Evolutionary conservation across 23 tunicate genomes (phyloP).

Genomic region (Ascidia mentula): DNA sequence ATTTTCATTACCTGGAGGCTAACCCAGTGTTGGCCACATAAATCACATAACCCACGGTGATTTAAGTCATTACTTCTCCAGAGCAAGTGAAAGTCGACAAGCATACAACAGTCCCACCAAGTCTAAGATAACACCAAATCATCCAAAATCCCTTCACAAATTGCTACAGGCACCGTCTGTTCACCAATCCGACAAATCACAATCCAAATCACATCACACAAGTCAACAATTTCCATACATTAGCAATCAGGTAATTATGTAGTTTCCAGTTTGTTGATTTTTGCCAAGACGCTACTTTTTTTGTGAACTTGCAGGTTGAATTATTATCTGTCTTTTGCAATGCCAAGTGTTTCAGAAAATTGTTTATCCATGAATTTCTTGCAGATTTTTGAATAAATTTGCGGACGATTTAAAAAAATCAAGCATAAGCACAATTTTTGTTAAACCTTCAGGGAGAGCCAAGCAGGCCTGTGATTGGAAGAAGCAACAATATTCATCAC

Average conservation of each 20-base stretch:
- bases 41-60: too few species aligned
- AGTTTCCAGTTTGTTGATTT: too few species aligned
- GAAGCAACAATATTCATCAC: not conserved
- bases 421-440: too few species aligned
- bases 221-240: conserved; percentile 62
- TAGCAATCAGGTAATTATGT: conserved; percentile 19
- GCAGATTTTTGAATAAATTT: too few species aligned
- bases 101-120: not conserved
- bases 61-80: not conserved
- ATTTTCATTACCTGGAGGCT: too few species aligned
- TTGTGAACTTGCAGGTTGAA: too few species aligned
- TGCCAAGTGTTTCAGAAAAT: too few species aligned
- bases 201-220: conserved; percentile 10
- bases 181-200: not conserved
- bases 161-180: conserved; percentile 32
- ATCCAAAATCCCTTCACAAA: conserved; percentile 31
- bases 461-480: not conserved
- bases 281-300: too few species aligned
- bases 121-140: conserved; percentile 14
- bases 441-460: too few species aligned
- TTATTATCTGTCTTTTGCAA: too few species aligned
- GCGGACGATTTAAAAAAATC: not conserved
- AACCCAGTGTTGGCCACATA: too few species aligned
- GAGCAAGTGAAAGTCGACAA: conserved; percentile 13
- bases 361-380: too few species aligned